These are phyloP conservation scores for Synergus umbraculus DNA, from an alignment of 2,888 invertebrate genomes.

Conservation along the genomic window DNA sequence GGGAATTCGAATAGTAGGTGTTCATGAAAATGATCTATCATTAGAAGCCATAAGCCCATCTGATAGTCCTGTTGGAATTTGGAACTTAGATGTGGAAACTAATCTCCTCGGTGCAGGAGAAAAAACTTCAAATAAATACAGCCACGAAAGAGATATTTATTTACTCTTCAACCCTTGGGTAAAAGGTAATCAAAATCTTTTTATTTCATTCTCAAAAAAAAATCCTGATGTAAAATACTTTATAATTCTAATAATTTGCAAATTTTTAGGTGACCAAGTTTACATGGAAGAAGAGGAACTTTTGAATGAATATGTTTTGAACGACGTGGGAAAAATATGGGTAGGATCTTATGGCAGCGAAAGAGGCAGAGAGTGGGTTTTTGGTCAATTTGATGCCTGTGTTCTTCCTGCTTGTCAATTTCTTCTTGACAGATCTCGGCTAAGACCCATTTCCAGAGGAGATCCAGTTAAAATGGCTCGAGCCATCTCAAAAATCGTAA, in stretches of 20 bases:
- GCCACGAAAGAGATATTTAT: slow-evolving; percentile 84
- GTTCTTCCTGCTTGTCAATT: slow-evolving; percentile 86
- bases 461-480: slow-evolving; percentile 86
- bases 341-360: slow-evolving; percentile 86
- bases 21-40: slow-evolving; percentile 65
- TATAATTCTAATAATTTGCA: no score
- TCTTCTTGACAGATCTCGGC: slow-evolving; percentile 83
- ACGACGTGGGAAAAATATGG: slow-evolving; percentile 92
- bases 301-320: slow-evolving; percentile 87
- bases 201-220: slow-evolving; percentile 39
- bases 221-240: no score
- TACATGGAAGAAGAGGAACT: slow-evolving; percentile 85
- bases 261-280: slow-evolving; percentile 84
- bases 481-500: slow-evolving; percentile 85
- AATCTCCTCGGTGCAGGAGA: slow-evolving; percentile 74
- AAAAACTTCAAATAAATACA: slow-evolving; percentile 77
- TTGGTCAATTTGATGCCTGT: slow-evolving; percentile 87
- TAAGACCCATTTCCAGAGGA: slow-evolving; percentile 79
- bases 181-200: slow-evolving; percentile 80
- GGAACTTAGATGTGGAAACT: slow-evolving; percentile 83
- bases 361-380: slow-evolving; percentile 90
- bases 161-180: slow-evolving; percentile 92
- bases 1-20: slow-evolving; percentile 75
- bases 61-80: slow-evolving; percentile 83
- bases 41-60: slow-evolving; percentile 83